phyloP scores from a whole-genome alignment of 2,113 vertebrate genomes.

The Ivindomyrus marchei region DNA sequence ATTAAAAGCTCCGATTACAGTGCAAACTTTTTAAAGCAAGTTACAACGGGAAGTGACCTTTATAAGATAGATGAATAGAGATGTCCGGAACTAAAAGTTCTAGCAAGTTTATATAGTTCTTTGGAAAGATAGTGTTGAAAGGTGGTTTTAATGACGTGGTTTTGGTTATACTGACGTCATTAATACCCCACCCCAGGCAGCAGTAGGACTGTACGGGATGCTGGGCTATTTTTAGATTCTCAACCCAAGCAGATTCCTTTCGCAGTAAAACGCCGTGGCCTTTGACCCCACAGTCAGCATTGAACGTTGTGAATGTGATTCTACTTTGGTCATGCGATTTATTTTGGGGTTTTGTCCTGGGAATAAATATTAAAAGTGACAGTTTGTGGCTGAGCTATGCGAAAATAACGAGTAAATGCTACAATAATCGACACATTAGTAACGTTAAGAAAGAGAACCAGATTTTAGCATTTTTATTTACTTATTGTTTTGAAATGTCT shows the following conservation, averaged over 20 bases:
- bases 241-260: neutral
- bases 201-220: neutral
- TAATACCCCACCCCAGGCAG: neutral
- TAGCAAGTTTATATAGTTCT: neutral
- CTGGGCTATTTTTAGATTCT: slow-evolving; percentile 9
- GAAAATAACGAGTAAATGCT: neutral
- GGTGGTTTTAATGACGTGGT: neutral
- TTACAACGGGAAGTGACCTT: neutral
- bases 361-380: neutral
- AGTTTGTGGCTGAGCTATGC: neutral
- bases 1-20: neutral
- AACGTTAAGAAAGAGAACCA: neutral
- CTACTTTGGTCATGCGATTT: neutral
- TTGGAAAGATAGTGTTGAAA: neutral
- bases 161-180: neutral
- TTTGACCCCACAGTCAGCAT: neutral
- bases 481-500: neutral
- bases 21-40: neutral
- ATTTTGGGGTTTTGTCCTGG: neutral
- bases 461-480: neutral
- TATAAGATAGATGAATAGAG: neutral
- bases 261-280: neutral
- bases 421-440: neutral
- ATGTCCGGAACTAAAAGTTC: neutral
- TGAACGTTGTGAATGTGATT: neutral